Percentiles rank a stretch among this genome's conserved stretches.
Evolutionary conservation across 2,888 invertebrate species (phyloP).

Genomic region (Ditula angustiorana): DNA sequence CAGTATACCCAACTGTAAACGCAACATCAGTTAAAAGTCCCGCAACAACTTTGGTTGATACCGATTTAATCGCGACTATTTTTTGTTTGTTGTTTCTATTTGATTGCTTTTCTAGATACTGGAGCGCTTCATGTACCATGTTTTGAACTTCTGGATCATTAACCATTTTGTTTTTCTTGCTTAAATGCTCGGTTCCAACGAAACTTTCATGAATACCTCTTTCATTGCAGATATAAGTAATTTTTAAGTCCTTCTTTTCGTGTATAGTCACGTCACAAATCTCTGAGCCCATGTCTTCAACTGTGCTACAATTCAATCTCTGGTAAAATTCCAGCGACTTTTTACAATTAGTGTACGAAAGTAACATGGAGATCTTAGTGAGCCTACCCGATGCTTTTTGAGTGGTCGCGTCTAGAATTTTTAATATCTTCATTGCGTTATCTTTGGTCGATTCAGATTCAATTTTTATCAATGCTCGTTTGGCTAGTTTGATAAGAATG

Average conservation of each 20-base stretch:
- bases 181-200: constrained; percentile 45
- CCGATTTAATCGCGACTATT: constrained; percentile 71
- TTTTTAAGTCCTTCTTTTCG: constrained; percentile 59
- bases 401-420: constrained; percentile 62
- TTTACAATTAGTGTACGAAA: constrained; percentile 64
- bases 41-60: constrained; percentile 80
- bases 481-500: constrained; percentile 55
- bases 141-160: constrained; percentile 58
- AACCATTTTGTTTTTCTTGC: constrained; percentile 17
- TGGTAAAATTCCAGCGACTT: constrained; percentile 54
- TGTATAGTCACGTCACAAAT: constrained; percentile 66
- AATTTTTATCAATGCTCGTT: constrained; percentile 61
- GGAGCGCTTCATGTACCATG: constrained; percentile 68
- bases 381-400: constrained; percentile 59
- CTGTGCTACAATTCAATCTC: constrained; percentile 58
- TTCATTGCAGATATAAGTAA: constrained; percentile 62
- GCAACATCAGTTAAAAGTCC: constrained; percentile 85
- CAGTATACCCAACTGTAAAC: constrained; percentile 84
- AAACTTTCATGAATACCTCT: constrained; percentile 59
- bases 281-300: constrained; percentile 59
- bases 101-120: constrained; percentile 68
- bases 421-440: constrained; percentile 60
- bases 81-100: constrained; percentile 64
- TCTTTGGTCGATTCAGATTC: constrained; percentile 57
- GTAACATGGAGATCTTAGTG: constrained; percentile 61